phyloP scores from a whole-genome alignment of 1,140 invertebrate genomes.

The Papilio xuthus region DNA sequence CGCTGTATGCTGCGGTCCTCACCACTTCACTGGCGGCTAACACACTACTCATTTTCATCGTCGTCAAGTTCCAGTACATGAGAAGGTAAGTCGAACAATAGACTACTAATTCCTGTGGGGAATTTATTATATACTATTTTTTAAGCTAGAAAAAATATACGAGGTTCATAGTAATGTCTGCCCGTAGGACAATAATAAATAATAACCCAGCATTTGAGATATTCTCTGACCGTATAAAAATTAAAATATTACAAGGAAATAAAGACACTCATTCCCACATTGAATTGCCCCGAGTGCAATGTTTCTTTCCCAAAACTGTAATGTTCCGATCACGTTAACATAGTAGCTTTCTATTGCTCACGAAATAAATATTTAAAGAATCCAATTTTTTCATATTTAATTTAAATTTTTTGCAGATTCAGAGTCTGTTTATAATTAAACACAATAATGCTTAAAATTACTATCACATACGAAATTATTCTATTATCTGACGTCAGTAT shows the following conservation, averaged over 20 bases:
- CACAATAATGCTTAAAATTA: too few species aligned
- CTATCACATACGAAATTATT: neutral
- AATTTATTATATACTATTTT: neutral
- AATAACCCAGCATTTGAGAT: neutral
- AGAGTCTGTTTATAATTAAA: too few species aligned
- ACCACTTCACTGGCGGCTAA: conserved; percentile 84
- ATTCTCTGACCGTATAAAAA: neutral
- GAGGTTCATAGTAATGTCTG: neutral
- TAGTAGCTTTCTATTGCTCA: neutral
- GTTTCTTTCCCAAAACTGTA: neutral
- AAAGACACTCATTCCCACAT: neutral
- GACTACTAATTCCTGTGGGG: neutral
- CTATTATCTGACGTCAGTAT: neutral
- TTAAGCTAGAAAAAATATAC: neutral
- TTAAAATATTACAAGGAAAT: neutral
- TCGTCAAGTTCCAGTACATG: conserved; percentile 86
- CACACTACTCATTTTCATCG: conserved; percentile 84
- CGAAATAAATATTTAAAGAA: neutral
- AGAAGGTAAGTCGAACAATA: conserved; percentile 82
- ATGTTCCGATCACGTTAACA: neutral
- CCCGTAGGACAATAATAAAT: neutral
- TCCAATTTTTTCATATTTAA: too few species aligned
- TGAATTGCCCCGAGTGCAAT: neutral
- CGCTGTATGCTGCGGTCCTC: conserved; percentile 83
- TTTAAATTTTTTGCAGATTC: too few species aligned